Conservation (phyloP, 2,888 invertebrate species). For the Luperina testacea region DNA sequence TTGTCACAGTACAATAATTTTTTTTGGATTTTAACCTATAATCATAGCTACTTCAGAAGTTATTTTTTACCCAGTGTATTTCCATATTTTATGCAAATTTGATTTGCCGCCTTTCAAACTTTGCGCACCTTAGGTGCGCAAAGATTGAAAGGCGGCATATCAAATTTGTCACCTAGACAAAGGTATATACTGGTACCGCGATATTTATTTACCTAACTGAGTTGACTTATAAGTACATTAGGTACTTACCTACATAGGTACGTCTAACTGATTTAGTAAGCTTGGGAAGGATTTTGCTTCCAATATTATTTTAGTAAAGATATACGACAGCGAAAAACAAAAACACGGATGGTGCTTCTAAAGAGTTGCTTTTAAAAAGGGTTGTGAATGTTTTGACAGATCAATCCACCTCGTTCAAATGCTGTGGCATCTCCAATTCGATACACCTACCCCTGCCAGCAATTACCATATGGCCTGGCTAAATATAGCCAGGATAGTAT, state of each 20-base stretch:
- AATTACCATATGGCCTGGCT: constrained; percentile 85
- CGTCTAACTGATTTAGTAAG: neutral
- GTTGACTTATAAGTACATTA: no score
- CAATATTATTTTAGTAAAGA: constrained; percentile 17
- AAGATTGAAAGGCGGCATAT: neutral
- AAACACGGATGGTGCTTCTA: constrained; percentile 6
- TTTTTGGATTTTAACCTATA: neutral
- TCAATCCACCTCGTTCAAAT: constrained; percentile 58
- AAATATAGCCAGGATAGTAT: constrained; percentile 83
- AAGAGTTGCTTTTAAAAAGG: constrained; percentile 53
- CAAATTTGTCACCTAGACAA: neutral
- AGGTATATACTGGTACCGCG: neutral
- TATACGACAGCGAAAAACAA: constrained; percentile 2
- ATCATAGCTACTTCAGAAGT: neutral
- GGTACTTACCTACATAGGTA: no score
- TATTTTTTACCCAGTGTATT: no score
- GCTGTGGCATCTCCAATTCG: constrained; percentile 67
- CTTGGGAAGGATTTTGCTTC: neutral
- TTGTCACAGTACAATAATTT: neutral
- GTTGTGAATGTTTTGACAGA: constrained; percentile 63
- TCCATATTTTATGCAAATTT: no score
- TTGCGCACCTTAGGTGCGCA: neutral
- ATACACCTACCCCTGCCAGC: constrained; percentile 77
- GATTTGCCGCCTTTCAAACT: no score
- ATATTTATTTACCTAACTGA: neutral